These are phyloP conservation scores for Polypterus bichir DNA, from an alignment of 2,113 vertebrate genomes.

Conservation along the genomic window DNA sequence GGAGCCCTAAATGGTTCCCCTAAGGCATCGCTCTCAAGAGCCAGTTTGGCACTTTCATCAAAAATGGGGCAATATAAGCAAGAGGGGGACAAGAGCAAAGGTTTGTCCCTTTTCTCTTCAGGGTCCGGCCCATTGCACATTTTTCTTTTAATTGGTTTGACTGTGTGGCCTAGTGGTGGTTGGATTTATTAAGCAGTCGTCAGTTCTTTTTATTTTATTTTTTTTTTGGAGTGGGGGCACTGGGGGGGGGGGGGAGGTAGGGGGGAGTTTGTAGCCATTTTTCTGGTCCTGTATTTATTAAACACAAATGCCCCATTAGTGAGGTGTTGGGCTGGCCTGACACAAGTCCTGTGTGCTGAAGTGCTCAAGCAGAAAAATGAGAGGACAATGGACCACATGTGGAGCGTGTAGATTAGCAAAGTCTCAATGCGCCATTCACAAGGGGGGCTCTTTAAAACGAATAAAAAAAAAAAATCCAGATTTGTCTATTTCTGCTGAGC, in stretches of 20 bases:
- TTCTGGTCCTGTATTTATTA: conserved; percentile 12
- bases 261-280: conserved; percentile 14
- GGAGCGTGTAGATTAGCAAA: neutral
- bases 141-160: conserved; percentile 21
- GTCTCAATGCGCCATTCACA: neutral
- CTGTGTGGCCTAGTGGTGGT: conserved; percentile 11
- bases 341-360: neutral
- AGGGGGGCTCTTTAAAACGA: no score
- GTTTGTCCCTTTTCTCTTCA: conserved; percentile 19
- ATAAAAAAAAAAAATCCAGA: no score
- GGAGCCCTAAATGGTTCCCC: no score
- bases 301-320: neutral
- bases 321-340: neutral
- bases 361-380: conserved; percentile 2
- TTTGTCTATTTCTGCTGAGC: neutral
- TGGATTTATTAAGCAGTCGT: no score
- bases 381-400: neutral
- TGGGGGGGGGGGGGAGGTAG: conserved; percentile 9
- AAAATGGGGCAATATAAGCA: conserved; percentile 7
- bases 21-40: no score
- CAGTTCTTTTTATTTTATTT: neutral
- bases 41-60: no score
- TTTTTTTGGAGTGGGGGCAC: conserved; percentile 28
- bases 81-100: conserved; percentile 14
- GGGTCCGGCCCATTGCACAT: conserved; percentile 22